Percentiles rank a stretch among this genome's conserved stretches.
Conservation (phyloP, 1,140 invertebrate genomes). For the Calosoma granatense region DNA sequence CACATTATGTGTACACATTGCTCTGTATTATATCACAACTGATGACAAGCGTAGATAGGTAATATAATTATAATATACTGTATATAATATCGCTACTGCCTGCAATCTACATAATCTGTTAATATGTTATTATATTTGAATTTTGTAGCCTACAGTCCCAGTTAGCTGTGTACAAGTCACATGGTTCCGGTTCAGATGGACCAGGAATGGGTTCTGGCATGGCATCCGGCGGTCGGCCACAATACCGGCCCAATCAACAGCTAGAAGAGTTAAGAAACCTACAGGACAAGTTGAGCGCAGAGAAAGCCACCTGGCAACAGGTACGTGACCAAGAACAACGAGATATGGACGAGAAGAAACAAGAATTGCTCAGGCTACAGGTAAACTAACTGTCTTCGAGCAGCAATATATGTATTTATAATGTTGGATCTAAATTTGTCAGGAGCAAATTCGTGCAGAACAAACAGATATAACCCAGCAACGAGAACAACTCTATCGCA, state of each 20-base stretch:
- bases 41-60: constrained; percentile 74
- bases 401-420: constrained; percentile 12
- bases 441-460: constrained; percentile 59
- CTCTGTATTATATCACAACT: constrained; percentile 75
- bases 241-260: constrained; percentile 59
- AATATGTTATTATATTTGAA: constrained; percentile 3
- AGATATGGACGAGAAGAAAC: constrained; percentile 54
- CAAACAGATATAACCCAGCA: constrained; percentile 77
- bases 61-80: too few species aligned
- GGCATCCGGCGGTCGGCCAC: constrained; percentile 39
- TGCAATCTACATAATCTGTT: too few species aligned
- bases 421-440: constrained; percentile 21
- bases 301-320: constrained; percentile 65
- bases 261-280: constrained; percentile 62
- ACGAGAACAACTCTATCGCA: constrained; percentile 72
- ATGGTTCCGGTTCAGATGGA: background rate
- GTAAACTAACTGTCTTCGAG: constrained; percentile 28
- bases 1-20: constrained; percentile 72
- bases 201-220: constrained; percentile 14
- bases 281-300: constrained; percentile 65
- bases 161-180: constrained; percentile 40
- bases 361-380: constrained; percentile 45
- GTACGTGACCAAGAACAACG: constrained; percentile 50
- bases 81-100: background rate
- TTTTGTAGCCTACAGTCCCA: constrained; percentile 49